These are phyloP conservation scores for Octomys mimax DNA, from an alignment of 2,797 vertebrate genomes.

Conservation along the genomic window DNA sequence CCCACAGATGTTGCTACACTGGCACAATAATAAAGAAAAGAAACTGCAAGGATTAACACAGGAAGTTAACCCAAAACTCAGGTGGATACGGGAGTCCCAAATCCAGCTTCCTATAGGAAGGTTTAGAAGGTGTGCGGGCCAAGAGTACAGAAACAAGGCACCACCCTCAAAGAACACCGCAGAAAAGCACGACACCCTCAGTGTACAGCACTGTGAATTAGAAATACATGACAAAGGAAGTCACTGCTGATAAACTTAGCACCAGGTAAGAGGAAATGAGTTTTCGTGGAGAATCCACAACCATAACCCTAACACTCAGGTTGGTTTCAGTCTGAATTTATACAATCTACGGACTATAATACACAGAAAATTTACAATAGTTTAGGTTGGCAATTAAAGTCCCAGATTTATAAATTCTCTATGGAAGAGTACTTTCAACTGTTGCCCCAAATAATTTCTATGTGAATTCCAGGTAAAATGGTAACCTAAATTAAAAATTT, in stretches of 20 bases:
- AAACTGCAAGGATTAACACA: neutral
- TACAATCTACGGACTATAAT: neutral
- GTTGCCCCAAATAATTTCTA: neutral
- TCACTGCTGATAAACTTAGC: neutral
- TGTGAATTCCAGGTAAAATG: neutral
- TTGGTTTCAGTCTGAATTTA: slow-evolving; percentile 26
- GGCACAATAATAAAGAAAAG: neutral
- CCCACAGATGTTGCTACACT: neutral
- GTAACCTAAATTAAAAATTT: neutral
- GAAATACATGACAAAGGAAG: neutral
- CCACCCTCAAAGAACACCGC: neutral
- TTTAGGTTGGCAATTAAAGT: neutral
- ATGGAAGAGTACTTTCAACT: slow-evolving; percentile 20
- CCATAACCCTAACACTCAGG: neutral
- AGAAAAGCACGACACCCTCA: neutral
- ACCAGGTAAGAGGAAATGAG: neutral
- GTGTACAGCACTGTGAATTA: neutral
- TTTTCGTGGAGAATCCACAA: neutral
- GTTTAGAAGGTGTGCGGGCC: neutral
- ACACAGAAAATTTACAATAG: neutral
- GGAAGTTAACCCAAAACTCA: neutral
- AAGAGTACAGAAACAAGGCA: rapidly evolving
- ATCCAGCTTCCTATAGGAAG: neutral
- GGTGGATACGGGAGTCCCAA: neutral
- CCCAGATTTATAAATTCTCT: neutral